Conservation (phyloP, 2,797 vertebrate species). For the Gorsachius magnificus region DNA sequence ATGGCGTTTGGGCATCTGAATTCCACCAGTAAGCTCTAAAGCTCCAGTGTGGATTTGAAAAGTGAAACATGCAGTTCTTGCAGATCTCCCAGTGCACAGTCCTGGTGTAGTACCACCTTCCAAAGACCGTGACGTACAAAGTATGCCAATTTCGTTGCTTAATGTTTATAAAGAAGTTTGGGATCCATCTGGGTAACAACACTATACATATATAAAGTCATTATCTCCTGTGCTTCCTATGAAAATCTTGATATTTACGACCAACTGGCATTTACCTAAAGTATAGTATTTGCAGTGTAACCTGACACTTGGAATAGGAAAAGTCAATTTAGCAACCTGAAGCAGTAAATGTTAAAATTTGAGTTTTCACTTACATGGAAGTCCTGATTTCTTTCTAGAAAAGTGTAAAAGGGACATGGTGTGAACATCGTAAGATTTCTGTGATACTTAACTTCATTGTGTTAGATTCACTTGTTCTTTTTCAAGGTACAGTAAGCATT, state of each 20-base stretch:
- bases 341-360: conserved; percentile 26
- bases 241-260: conserved; percentile 26
- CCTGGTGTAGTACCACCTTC: background rate
- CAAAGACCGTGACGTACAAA: background rate
- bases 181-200: background rate
- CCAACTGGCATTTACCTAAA: background rate
- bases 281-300: background rate
- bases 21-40: background rate
- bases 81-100: background rate
- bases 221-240: background rate
- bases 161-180: background rate
- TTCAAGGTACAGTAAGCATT: background rate
- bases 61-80: background rate
- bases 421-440: background rate
- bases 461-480: background rate
- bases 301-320: background rate
- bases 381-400: background rate
- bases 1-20: background rate
- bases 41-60: background rate
- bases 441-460: background rate
- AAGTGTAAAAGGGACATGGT: background rate
- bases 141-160: background rate
- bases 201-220: background rate
- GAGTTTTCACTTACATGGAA: background rate
- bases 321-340: background rate